These are phyloP conservation scores for Nicator chloris DNA, from an alignment of 2,113 vertebrate genomes.

Conservation along the genomic window DNA sequence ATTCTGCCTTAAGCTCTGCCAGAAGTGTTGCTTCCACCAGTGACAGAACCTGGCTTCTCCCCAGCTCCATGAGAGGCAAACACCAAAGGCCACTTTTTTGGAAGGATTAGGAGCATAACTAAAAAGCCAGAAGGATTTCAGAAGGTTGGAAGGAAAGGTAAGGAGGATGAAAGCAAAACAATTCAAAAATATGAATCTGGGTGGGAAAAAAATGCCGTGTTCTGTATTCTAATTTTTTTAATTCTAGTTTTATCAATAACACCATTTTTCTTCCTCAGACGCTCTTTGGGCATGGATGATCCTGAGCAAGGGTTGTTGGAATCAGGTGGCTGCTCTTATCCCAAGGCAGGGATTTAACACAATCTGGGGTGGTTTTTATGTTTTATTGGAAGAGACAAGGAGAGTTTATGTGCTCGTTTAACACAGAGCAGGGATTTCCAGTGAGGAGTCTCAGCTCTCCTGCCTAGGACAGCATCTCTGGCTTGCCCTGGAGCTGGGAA, in stretches of 20 bases:
- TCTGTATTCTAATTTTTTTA: not conserved
- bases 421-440: not conserved
- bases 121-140: not conserved
- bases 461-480: not conserved
- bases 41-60: not conserved
- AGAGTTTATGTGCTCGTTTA: not conserved
- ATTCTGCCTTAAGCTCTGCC: slow-evolving; percentile 4
- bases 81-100: not conserved
- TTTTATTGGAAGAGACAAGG: not conserved
- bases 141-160: not conserved
- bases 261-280: not conserved
- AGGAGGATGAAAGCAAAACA: not conserved
- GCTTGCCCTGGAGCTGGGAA: not conserved
- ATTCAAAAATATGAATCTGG: not conserved
- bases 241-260: not conserved
- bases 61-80: not conserved
- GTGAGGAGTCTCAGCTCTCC: not conserved
- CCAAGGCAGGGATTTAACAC: not conserved
- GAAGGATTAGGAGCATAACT: not conserved
- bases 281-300: not conserved
- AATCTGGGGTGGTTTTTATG: fast-evolving
- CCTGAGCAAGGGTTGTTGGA: not conserved
- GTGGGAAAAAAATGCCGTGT: fast-evolving
- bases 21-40: not conserved
- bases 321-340: not conserved